A percentile compares a stretch with the other conserved stretches of the same genome.
These are phyloP conservation scores for Calameuta pallipes DNA, from an alignment of 2,888 invertebrate genomes.

Conservation along the genomic window DNA sequence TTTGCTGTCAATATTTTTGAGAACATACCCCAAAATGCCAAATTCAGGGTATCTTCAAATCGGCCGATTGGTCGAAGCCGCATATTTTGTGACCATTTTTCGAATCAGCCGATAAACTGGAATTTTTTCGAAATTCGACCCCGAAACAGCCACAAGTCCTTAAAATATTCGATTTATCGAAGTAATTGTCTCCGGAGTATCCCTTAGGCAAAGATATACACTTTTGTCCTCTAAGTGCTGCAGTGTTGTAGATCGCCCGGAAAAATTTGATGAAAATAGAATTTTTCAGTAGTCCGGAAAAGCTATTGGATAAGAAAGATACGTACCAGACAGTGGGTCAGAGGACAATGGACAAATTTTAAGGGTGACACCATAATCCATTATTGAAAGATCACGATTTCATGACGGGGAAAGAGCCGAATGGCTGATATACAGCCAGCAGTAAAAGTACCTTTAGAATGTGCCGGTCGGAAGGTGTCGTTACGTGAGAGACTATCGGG, in stretches of 20 bases:
- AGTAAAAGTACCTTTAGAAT: slow-evolving; percentile 31
- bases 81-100: no score
- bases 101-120: no score
- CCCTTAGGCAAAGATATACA: no score
- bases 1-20: no score
- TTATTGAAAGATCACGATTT: slow-evolving; percentile 44
- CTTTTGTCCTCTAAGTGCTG: no score
- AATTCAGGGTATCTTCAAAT: no score
- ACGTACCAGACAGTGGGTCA: not conserved
- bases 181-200: no score
- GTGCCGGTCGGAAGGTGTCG: slow-evolving; percentile 11
- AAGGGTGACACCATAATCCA: not conserved
- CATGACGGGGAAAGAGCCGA: slow-evolving; percentile 31
- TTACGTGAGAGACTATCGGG: slow-evolving; percentile 31
- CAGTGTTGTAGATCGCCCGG: not conserved
- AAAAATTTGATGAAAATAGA: not conserved
- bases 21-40: no score
- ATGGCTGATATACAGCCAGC: slow-evolving; percentile 34
- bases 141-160: no score
- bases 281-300: not conserved
- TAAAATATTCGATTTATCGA: no score
- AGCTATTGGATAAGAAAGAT: not conserved
- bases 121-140: no score
- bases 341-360: not conserved
- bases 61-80: no score